Evolutionary conservation across 2,888 invertebrate species (phyloP).

Genomic region (Glaucopsyche alexis): DNA sequence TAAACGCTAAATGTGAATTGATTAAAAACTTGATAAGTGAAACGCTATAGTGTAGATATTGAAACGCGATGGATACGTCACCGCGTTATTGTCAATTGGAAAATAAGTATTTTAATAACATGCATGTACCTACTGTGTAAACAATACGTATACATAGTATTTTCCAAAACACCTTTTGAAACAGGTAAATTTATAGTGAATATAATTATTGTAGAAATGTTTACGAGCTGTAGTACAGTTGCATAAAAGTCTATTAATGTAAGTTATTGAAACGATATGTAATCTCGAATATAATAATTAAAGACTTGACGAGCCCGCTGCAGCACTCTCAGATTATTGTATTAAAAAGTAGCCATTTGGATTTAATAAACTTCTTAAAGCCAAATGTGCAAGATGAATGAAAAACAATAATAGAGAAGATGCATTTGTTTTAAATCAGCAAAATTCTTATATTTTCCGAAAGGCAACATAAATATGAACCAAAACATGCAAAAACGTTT

Average conservation of each 20-base stretch:
- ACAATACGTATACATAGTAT: not conserved
- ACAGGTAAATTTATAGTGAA: constrained; percentile 13
- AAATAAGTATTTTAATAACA: not conserved
- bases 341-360: not conserved
- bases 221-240: constrained; percentile 1
- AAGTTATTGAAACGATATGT: constrained; percentile 14
- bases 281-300: constrained; percentile 23
- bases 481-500: too few relatives aligned
- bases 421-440: too few relatives aligned
- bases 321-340: not conserved
- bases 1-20: constrained; percentile 16
- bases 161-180: not conserved
- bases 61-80: not conserved
- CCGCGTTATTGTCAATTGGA: not conserved
- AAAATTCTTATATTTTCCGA: too few relatives aligned
- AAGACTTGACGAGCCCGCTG: too few relatives aligned
- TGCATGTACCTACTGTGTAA: too few relatives aligned
- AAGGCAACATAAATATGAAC: too few relatives aligned
- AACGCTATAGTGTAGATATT: not conserved
- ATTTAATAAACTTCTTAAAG: not conserved
- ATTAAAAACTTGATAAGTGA: constrained; percentile 4
- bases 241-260: not conserved
- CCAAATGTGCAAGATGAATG: too few relatives aligned
- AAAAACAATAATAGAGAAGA: too few relatives aligned
- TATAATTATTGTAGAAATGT: constrained; percentile 6